A percentile compares a stretch with the other conserved stretches of the same genome.
phyloP scores from a whole-genome alignment of 2,888 invertebrate species.

The Calephelis perditalis region DNA sequence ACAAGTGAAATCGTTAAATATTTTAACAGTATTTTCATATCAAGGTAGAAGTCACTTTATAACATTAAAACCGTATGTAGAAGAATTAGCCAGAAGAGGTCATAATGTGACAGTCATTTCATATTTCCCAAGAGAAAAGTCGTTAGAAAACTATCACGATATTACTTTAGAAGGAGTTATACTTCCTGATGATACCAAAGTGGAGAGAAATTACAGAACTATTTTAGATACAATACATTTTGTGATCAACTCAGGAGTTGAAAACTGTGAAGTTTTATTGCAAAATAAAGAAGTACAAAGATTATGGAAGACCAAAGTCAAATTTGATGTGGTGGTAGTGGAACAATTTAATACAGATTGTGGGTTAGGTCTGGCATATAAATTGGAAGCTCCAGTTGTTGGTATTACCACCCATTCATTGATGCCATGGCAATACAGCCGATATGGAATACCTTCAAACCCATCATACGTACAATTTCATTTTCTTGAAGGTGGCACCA shows the following conservation, averaged over 20 bases:
- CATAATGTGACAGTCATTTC: conserved; percentile 83
- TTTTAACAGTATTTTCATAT: conserved; percentile 82
- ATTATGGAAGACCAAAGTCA: conserved; percentile 57
- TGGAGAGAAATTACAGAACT: conserved; percentile 41
- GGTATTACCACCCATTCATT: conserved; percentile 75
- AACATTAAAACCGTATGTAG: conserved; percentile 79
- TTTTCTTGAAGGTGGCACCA: conserved; percentile 63
- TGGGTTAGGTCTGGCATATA: conserved; percentile 81
- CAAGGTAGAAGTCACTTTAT: conserved; percentile 84
- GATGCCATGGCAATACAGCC: conserved; percentile 78
- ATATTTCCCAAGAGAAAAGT: conserved; percentile 75
- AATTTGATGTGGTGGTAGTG: conserved; percentile 82
- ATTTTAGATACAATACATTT: conserved; percentile 30
- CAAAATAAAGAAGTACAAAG: conserved; percentile 51
- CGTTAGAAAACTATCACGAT: conserved; percentile 77
- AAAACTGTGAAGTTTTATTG: conserved; percentile 55
- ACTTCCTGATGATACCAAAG: conserved; percentile 41
- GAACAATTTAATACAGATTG: conserved; percentile 87
- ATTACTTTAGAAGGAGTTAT: conserved; percentile 63
- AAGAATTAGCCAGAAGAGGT: conserved; percentile 78
- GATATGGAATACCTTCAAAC: conserved; percentile 76
- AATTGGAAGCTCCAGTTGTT: conserved; percentile 80
- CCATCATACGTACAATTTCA: conserved; percentile 75
- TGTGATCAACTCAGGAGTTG: conserved; percentile 32
- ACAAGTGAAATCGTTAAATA: conserved; percentile 45